These are phyloP conservation scores for Gallinago stenura DNA, from an alignment of 2,797 vertebrate species.

Conservation along the genomic window DNA sequence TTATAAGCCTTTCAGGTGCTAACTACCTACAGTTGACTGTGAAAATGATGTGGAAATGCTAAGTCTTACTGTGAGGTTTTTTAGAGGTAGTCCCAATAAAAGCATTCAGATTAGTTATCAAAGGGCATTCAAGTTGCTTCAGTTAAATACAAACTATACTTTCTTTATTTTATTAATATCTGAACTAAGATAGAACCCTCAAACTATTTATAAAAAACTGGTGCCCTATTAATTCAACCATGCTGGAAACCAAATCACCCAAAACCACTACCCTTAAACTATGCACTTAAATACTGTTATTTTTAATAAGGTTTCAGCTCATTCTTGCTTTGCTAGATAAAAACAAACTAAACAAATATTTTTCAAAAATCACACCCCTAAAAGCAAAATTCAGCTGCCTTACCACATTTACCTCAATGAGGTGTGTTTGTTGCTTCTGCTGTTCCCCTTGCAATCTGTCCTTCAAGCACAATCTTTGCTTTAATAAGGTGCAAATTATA, in stretches of 20 bases:
- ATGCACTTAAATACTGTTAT: neutral
- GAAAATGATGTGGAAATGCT: neutral
- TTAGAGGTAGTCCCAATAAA: neutral
- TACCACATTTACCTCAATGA: neutral
- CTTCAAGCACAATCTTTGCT: slow-evolving; percentile 38
- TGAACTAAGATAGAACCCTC: neutral
- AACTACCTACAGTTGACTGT: neutral
- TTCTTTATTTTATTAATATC: slow-evolving; percentile 16
- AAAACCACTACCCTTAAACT: neutral
- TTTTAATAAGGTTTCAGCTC: neutral
- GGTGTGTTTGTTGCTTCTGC: neutral
- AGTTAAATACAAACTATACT: neutral
- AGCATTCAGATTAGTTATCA: neutral
- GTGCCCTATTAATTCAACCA: neutral
- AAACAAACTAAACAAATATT: neutral
- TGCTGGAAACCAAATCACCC: neutral
- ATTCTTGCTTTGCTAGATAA: neutral
- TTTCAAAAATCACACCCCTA: neutral
- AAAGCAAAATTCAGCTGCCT: neutral
- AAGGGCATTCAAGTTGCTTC: neutral
- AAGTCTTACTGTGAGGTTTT: neutral
- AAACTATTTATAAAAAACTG: neutral
- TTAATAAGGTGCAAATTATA: slow-evolving; percentile 48
- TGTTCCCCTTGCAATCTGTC: neutral
- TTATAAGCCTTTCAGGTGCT: neutral